Conservation (phyloP, 2,113 vertebrate genomes). For the Oxyura jamaicensis region DNA sequence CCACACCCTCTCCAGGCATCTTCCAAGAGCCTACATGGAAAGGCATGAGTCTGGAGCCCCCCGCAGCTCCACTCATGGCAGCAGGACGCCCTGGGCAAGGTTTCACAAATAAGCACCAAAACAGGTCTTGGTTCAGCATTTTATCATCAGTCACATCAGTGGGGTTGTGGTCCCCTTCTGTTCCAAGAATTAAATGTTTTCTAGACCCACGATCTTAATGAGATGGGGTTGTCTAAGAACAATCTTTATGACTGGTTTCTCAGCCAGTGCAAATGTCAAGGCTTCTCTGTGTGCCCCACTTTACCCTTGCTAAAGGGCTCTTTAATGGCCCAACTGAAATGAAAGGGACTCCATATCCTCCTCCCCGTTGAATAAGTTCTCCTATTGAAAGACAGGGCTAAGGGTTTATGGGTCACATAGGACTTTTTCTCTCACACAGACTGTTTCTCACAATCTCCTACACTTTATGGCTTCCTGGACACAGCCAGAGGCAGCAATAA, state of each 20-base stretch:
- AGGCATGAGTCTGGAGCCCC: fast-evolving
- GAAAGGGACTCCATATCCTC: background rate
- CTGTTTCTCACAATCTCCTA: background rate
- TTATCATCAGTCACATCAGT: background rate
- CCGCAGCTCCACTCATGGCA: fast-evolving
- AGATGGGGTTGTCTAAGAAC: background rate
- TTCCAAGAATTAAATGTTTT: background rate
- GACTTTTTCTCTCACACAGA: background rate
- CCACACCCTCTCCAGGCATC: background rate
- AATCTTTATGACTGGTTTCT: background rate
- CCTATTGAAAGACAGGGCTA: background rate
- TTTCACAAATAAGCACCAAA: background rate
- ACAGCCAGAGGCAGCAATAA: background rate
- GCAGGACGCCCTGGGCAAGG: fast-evolving
- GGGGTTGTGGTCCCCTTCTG: background rate
- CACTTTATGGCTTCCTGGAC: background rate
- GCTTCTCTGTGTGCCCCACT: background rate
- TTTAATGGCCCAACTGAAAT: background rate
- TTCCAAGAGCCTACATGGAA: background rate
- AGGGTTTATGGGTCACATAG: background rate
- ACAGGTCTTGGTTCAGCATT: background rate
- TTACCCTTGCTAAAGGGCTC: background rate
- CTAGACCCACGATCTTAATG: background rate
- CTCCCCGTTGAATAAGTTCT: background rate
- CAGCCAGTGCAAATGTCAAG: background rate